Evolutionary conservation across 1,140 invertebrate genomes (phyloP), one percentile per base, ranked within the genome.

Genomic region (Hirudo medicinalis): DNA sequence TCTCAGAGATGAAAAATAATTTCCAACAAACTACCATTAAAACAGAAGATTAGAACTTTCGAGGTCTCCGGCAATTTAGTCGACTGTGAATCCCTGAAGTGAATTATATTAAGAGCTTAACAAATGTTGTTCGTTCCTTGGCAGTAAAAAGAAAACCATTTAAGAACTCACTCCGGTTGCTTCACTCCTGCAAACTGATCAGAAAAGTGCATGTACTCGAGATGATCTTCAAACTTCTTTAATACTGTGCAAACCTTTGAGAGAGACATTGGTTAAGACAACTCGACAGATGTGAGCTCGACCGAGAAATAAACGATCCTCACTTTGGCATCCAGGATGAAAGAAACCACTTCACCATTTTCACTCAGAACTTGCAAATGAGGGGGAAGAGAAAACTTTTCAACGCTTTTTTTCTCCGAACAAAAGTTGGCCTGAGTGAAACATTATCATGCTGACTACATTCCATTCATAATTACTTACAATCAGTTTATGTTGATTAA

Each of bases 131-230:
- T 36, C 32, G 6, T 36, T 6, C 32, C 32, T 36, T 15, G n/a
- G n/a, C n/a, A n/a, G n/a, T n/a, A n/a, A n/a, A n/a, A n/a, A n/a
- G n/a, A n/a, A n/a, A n/a, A n/a, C n/a, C n/a, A n/a, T n/a, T n/a
- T n/a, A n/a, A n/a, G 11, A 29, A 78, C 88, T 87, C 84, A 91
- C 88, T 97, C 93, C 78, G 89, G 88, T 78, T 89, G 87, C 81
- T 94, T 93, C 9, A 86, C 86, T 57, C 95, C 83, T 76, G 89
- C 90, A 82, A 89, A 98, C 79, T 96, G 91, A 84, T 99, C 96
- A 72, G 93, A 96, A 78, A 99, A 88, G 83, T 99, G 94, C 81
- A 99, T 90, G 82, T 90, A 98, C 80, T 99, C 94, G 76, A 99
- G 87, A 77, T 88, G 85, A 73, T 88, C 86, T 75, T 89, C 86